Evolutionary conservation across 1,140 invertebrate species (phyloP).

Genomic region (Odontomachus brunneus): DNA sequence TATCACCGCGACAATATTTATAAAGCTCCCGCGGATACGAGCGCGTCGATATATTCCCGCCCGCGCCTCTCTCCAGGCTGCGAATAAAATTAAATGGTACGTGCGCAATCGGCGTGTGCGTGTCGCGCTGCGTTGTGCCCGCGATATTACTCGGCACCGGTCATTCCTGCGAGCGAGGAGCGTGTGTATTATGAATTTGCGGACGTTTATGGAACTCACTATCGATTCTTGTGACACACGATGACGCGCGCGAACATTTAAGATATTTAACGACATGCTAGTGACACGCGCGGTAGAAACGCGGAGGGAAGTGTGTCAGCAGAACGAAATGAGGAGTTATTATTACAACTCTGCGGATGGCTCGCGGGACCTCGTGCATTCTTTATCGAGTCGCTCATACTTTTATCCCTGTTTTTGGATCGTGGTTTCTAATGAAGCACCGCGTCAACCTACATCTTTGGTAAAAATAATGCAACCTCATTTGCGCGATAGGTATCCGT

Average conservation of each 20-base stretch:
- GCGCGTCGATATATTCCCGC: slow-evolving; percentile 45
- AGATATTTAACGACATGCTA: slow-evolving; percentile 12
- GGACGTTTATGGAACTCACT: slow-evolving; percentile 43
- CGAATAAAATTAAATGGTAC: slow-evolving; percentile 61
- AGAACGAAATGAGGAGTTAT: not conserved
- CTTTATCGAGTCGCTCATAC: not conserved
- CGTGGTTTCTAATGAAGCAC: not conserved
- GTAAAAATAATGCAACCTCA: not conserved
- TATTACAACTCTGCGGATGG: too few relatives aligned
- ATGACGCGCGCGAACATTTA: not conserved
- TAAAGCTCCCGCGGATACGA: slow-evolving; percentile 62
- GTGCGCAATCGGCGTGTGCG: slow-evolving; percentile 30
- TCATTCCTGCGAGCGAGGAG: slow-evolving; percentile 51
- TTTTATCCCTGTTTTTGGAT: not conserved
- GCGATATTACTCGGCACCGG: slow-evolving; percentile 42
- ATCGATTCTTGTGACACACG: slow-evolving; percentile 44
- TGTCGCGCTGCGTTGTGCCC: not conserved
- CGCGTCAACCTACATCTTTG: not conserved
- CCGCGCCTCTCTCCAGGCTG: not conserved
- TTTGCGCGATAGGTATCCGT: too few relatives aligned
- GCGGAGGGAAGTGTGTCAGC: not conserved
- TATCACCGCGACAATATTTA: slow-evolving; percentile 71
- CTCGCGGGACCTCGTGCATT: not conserved
- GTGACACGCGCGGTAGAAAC: not conserved
- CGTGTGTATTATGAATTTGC: slow-evolving; percentile 43